Conservation (phyloP, 2,888 invertebrate genomes). For the Platerodrilus igneus region DNA sequence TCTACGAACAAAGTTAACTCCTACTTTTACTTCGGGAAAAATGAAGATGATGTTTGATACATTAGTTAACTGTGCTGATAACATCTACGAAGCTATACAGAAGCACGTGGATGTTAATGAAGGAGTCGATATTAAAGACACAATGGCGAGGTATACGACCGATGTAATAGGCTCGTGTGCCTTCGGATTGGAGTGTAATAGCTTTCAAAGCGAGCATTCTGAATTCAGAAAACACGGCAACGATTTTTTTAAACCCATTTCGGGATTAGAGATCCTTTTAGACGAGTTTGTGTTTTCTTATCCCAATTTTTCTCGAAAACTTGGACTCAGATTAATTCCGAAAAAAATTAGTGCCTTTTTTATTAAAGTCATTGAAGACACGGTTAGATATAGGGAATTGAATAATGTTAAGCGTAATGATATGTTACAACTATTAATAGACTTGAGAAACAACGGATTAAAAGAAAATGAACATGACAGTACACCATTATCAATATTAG, state of each 20-base stretch:
- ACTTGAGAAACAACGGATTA: slow-evolving; percentile 37
- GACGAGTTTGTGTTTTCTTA: slow-evolving; percentile 1
- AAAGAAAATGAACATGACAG: slow-evolving; percentile 2
- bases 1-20: slow-evolving; percentile 12
- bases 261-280: too few relatives aligned
- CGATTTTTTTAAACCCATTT: too few relatives aligned
- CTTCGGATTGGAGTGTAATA: too few relatives aligned
- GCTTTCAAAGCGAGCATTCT: too few relatives aligned
- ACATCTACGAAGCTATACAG: too few relatives aligned
- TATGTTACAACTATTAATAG: slow-evolving; percentile 52
- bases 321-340: not conserved
- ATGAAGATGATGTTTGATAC: slow-evolving; percentile 3
- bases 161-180: too few relatives aligned
- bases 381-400: slow-evolving; percentile 46
- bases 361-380: slow-evolving; percentile 44
- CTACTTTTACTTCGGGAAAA: too few relatives aligned
- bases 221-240: too few relatives aligned
- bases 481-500: slow-evolving; percentile 10
- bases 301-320: not conserved
- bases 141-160: too few relatives aligned
- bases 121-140: too few relatives aligned
- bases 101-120: too few relatives aligned
- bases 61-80: too few relatives aligned
- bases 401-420: slow-evolving; percentile 50
- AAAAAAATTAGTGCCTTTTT: slow-evolving; percentile 1